phyloP scores from a whole-genome alignment of 2,888 invertebrate species.

The Dastarcus helophoroides region DNA sequence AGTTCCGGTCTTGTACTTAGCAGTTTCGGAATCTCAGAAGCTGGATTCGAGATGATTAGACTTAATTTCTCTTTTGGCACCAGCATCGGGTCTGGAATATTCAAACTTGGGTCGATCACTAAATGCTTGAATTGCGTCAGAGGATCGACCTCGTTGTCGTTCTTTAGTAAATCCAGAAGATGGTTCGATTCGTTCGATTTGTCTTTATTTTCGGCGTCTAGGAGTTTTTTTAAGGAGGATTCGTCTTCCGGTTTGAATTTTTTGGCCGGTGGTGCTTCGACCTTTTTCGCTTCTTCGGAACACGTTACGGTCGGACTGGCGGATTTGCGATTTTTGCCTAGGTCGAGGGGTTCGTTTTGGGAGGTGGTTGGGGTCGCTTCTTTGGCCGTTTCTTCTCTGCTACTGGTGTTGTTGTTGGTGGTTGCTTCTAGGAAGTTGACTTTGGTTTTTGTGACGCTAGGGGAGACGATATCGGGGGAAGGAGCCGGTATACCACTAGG shows the following conservation, averaged over 20 bases:
- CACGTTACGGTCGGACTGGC: conserved; percentile 65
- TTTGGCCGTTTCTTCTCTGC: conserved; percentile 43
- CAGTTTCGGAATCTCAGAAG: conserved; percentile 64
- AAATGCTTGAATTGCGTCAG: conserved; percentile 60
- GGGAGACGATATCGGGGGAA: conserved; percentile 53
- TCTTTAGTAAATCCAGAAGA: conserved; percentile 37
- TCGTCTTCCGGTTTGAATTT: conserved; percentile 39
- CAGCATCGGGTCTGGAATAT: conserved; percentile 70
- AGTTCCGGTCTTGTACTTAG: conserved; percentile 61
- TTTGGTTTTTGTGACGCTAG: conserved; percentile 22
- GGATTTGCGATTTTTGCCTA: conserved; percentile 55
- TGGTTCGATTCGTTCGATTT: conserved; percentile 34
- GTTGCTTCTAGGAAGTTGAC: conserved; percentile 13
- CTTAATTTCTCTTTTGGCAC: conserved; percentile 67
- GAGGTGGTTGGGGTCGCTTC: conserved; percentile 51
- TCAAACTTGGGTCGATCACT: conserved; percentile 52
- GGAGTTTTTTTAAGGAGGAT: conserved; percentile 39
- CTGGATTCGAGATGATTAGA: conserved; percentile 59
- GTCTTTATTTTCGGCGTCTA: conserved; percentile 34
- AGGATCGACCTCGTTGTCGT: conserved; percentile 47
- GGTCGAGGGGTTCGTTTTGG: conserved; percentile 57
- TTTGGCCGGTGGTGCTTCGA: conserved; percentile 39
- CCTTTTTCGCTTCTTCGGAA: conserved; percentile 53
- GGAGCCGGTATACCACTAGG: conserved; percentile 61
- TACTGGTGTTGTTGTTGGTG: conserved; percentile 21